Base-by-base conservation (phyloP, 2,888 invertebrate genomes). In the Busseola fusca region DNA sequence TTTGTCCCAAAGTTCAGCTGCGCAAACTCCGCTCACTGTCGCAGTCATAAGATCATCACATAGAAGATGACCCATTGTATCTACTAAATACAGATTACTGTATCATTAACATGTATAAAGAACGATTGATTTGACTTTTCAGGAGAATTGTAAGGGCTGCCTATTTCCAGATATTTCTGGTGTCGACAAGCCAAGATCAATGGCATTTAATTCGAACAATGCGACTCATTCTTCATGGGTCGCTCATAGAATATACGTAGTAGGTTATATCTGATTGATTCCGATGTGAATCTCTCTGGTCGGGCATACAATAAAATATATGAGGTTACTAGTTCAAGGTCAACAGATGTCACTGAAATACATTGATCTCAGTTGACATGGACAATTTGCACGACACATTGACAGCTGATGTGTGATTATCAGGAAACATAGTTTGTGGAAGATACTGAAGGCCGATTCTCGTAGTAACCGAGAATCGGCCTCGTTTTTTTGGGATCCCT, bases 281-380 rank as follows among this genome's bases (percentile, higher is more conserved):
- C 21, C 10, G 21, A 10, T 48, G 48, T n/a, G 48, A 48, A 1
- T 34, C n/a, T 18, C 25, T 64, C 18, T 27, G 14, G 27, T 21
- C 3, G 9, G 0, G 16, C 40, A 57, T 50, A 37, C 64, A 60
- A 64, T 64, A 56, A 56, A 48, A 52, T 56, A 62, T 34, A 52
- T 10, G 27, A 72, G 60, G 65, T 74, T 12, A 58, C 21, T 58
- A 42, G 65, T 52, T 66, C 42, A 72, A 69, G 69, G 69, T 77
- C 66, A 81, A 54, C 40, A 27, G 18, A 37, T 42, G 56, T 64
- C 62, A 75, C 57, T 60, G 64, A 70, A 69, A 63, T 52, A 30
- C 16, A 72, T 80, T 80, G 81, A 81, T 58, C 72, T 72, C 27
- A 37, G 59, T 80, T 80, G 72, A 69, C 69, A 40, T 37, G 16